A percentile compares a stretch with the other conserved stretches of the same genome.
Evolutionary conservation across 2,113 vertebrate species (phyloP).

Genomic region (Scytalopus superciliaris): DNA sequence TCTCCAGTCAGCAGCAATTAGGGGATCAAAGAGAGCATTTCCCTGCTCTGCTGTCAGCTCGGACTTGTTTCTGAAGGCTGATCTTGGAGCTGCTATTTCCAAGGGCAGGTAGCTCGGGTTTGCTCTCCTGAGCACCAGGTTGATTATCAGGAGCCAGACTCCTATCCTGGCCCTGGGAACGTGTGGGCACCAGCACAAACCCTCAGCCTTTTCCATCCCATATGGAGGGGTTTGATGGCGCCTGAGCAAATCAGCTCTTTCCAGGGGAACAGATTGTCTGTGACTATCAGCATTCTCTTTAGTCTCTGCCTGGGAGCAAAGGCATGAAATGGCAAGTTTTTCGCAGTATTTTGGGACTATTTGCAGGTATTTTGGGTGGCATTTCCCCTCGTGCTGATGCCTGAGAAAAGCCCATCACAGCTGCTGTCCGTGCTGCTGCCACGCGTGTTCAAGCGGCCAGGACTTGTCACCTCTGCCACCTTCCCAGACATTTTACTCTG

Average conservation of each 20-base stretch:
- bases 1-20: background rate
- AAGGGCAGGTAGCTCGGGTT: background rate
- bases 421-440: background rate
- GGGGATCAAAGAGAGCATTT: background rate
- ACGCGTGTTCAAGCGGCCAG: rapidly evolving
- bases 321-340: background rate
- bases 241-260: background rate
- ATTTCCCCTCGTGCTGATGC: background rate
- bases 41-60: background rate
- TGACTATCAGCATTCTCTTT: background rate
- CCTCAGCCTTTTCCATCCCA: background rate
- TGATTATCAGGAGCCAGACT: background rate
- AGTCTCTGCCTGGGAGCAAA: background rate
- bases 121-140: background rate
- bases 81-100: background rate
- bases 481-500: background rate
- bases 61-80: background rate
- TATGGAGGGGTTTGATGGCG: background rate
- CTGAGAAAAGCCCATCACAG: background rate
- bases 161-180: rapidly evolving
- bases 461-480: rapidly evolving
- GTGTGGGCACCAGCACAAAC: background rate
- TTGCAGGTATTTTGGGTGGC: background rate
- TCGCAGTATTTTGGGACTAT: rapidly evolving
- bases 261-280: background rate